Evolutionary conservation across 1,140 invertebrate genomes (phyloP).

Genomic region (Telenomus remus): DNA sequence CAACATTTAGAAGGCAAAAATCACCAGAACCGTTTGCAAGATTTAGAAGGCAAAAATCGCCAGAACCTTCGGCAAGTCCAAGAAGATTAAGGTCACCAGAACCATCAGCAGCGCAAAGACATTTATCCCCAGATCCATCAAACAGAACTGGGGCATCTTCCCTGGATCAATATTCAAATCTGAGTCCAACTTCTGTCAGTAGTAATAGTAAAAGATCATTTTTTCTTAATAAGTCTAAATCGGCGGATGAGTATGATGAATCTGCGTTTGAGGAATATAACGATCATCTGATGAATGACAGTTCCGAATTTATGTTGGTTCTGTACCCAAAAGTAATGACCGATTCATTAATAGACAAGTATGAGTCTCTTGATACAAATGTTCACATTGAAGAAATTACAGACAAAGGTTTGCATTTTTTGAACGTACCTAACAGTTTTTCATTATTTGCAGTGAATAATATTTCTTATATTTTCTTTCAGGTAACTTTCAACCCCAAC

Average conservation of each 20-base stretch:
- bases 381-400: neutral
- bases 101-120: too few relatives aligned
- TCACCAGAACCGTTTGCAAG: too few relatives aligned
- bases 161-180: too few relatives aligned
- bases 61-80: too few relatives aligned
- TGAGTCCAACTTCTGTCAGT: neutral
- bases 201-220: conserved; percentile 8
- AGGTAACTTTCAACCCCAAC: conserved; percentile 18
- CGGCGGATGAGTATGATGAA: conserved; percentile 19
- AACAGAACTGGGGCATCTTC: too few relatives aligned
- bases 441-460: neutral
- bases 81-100: too few relatives aligned
- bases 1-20: too few relatives aligned
- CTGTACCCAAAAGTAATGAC: conserved; percentile 79
- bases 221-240: conserved; percentile 18
- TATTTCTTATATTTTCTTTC: conserved; percentile 1
- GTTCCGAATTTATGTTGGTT: conserved; percentile 88
- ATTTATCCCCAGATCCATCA: too few relatives aligned
- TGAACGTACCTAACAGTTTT: too few relatives aligned
- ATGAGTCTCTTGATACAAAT: neutral
- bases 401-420: neutral
- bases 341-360: conserved; percentile 33
- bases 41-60: too few relatives aligned
- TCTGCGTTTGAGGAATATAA: conserved; percentile 54
- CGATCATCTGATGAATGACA: conserved; percentile 73